A percentile compares a stretch with the other conserved stretches of the same genome.
Conservation (phyloP, 2,113 vertebrate species). For the Mungos mungo region DNA sequence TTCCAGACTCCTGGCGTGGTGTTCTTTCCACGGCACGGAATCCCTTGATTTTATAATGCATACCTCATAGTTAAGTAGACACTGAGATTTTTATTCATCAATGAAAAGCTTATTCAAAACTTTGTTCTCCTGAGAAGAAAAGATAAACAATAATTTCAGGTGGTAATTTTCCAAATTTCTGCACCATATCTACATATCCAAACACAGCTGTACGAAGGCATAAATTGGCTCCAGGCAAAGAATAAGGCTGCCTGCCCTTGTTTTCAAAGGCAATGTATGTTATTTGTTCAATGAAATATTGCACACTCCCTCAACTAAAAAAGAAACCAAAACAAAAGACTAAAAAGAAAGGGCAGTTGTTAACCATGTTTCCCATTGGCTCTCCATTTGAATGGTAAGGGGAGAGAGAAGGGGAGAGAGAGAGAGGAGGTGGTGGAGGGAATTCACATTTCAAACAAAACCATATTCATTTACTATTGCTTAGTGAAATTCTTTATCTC, state of each 20-base stretch:
- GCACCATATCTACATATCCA: constrained; percentile 68
- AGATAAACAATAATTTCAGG: constrained; percentile 76
- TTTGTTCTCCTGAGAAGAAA: constrained; percentile 73
- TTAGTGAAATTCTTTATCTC: neutral
- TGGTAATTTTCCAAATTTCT: constrained; percentile 76
- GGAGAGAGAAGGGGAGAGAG: too few relatives aligned
- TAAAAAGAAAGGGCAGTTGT: neutral
- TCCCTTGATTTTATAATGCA: neutral
- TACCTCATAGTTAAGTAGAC: constrained; percentile 60
- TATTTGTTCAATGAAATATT: neutral
- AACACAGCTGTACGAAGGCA: constrained; percentile 72
- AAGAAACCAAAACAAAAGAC: neutral
- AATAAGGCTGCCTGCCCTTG: neutral
- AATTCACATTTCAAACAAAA: neutral
- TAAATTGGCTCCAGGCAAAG: constrained; percentile 18
- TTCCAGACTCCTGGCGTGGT: neutral
- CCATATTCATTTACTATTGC: neutral
- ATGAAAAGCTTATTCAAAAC: constrained; percentile 76
- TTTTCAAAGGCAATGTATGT: neutral
- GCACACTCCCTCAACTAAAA: neutral
- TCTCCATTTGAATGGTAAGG: neutral
- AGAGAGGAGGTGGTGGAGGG: neutral
- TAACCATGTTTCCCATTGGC: neutral
- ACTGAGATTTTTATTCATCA: constrained; percentile 71
- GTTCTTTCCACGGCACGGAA: neutral